phyloP scores from a whole-genome alignment of 2,797 vertebrate species.

The Enteromius paludinosus region DNA sequence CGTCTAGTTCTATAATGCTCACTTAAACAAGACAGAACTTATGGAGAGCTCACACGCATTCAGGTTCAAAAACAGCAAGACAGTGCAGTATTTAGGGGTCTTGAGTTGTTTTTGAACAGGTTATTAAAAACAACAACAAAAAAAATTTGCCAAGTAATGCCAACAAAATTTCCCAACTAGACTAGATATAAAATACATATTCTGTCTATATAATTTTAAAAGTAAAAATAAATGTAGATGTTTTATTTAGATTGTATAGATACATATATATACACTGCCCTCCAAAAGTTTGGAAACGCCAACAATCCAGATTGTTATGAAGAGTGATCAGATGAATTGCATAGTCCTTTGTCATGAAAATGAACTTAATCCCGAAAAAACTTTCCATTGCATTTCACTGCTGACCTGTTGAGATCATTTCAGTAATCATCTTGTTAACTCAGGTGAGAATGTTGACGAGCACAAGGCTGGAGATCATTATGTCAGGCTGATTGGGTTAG shows the following conservation, averaged over 20 bases:
- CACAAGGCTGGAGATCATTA: no score
- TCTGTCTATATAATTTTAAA: background rate
- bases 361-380: background rate
- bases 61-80: background rate
- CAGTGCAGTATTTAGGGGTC: background rate
- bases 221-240: no score
- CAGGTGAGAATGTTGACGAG: no score
- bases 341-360: background rate
- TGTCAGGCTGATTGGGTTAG: no score
- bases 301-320: no score
- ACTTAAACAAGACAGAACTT: background rate
- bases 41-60: background rate
- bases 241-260: no score
- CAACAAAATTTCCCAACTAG: background rate
- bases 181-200: no score
- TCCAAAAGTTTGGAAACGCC: no score
- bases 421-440: no score
- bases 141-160: background rate
- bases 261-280: no score
- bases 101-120: background rate
- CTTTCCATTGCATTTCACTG: conserved; percentile 2
- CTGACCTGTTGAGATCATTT: background rate
- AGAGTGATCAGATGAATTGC: conserved; percentile 1
- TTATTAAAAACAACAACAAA: background rate
- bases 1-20: background rate